Percentiles rank a stretch among this genome's conserved stretches.
phyloP scores from a whole-genome alignment of 2,113 vertebrate species.

The Pholis gunnellus region DNA sequence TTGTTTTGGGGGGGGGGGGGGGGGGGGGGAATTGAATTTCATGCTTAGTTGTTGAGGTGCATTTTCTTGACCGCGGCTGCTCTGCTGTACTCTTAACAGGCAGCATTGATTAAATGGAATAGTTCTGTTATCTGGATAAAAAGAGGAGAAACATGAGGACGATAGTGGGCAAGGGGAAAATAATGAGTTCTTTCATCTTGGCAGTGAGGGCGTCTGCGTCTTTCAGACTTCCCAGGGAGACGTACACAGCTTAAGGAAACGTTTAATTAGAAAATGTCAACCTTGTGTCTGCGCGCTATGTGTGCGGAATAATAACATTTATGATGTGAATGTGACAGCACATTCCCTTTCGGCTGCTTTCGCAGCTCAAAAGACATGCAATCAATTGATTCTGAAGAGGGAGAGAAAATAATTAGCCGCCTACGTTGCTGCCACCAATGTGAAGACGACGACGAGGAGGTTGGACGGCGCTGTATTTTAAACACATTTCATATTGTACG shows the following conservation, averaged over 20 bases:
- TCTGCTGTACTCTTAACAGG: constrained; percentile 52
- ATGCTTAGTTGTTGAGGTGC: constrained; percentile 73
- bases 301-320: constrained; percentile 73
- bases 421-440: constrained; percentile 36
- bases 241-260: constrained; percentile 81
- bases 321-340: constrained; percentile 69
- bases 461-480: constrained; percentile 14
- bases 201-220: constrained; percentile 71
- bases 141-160: constrained; percentile 61
- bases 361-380: constrained; percentile 53
- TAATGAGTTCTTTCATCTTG: constrained; percentile 82
- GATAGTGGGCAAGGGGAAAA: constrained; percentile 70
- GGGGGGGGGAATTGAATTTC: constrained; percentile 63
- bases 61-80: constrained; percentile 66
- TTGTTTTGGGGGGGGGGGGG: constrained; percentile 58
- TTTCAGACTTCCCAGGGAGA: constrained; percentile 75
- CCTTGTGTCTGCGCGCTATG: constrained; percentile 64
- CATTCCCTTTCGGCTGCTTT: constrained; percentile 58
- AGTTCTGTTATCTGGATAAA: constrained; percentile 78
- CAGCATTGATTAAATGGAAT: constrained; percentile 76
- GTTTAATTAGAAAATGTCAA: constrained; percentile 83
- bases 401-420: constrained; percentile 73
- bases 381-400: constrained; percentile 74
- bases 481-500: constrained; percentile 1
- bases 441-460: constrained; percentile 35